These are phyloP conservation scores for Zapus hudsonius DNA, from an alignment of 2,113 vertebrate genomes.

Conservation along the genomic window DNA sequence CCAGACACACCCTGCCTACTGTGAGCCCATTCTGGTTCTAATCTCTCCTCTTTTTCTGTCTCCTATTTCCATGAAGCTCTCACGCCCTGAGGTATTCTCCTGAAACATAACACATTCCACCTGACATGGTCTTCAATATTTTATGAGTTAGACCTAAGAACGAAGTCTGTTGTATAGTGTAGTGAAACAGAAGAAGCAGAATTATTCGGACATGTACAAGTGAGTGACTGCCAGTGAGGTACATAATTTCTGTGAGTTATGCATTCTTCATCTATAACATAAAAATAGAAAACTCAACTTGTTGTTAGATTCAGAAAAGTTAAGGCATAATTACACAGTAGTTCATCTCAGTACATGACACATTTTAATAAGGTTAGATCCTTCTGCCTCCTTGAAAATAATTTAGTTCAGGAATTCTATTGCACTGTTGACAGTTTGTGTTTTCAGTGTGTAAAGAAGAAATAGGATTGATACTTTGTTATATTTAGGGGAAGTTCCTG, in stretches of 20 bases:
- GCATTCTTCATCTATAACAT: not conserved
- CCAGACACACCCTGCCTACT: not conserved
- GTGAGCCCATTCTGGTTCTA: not conserved
- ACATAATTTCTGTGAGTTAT: not conserved
- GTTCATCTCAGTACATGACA: not conserved
- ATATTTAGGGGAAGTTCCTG: not conserved
- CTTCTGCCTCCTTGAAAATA: not conserved
- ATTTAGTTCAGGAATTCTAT: not conserved
- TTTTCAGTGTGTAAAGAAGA: slow-evolving; percentile 25
- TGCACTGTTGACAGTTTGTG: not conserved
- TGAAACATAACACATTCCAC: slow-evolving; percentile 3
- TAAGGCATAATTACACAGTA: not conserved
- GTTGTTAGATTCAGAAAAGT: not conserved
- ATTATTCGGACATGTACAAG: not conserved
- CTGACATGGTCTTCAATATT: slow-evolving; percentile 39
- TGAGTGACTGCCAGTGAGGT: too few relatives aligned
- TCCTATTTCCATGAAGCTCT: slow-evolving; percentile 26
- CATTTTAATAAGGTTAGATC: not conserved
- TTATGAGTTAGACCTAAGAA: slow-evolving; percentile 43
- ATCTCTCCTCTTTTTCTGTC: not conserved
- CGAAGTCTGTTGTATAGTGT: not conserved
- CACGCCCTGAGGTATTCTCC: not conserved
- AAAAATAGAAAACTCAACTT: not conserved
- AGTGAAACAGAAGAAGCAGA: not conserved
- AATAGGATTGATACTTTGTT: not conserved